phyloP scores from a whole-genome alignment of 2,797 vertebrate species.

The Sebastes jordani region DNA sequence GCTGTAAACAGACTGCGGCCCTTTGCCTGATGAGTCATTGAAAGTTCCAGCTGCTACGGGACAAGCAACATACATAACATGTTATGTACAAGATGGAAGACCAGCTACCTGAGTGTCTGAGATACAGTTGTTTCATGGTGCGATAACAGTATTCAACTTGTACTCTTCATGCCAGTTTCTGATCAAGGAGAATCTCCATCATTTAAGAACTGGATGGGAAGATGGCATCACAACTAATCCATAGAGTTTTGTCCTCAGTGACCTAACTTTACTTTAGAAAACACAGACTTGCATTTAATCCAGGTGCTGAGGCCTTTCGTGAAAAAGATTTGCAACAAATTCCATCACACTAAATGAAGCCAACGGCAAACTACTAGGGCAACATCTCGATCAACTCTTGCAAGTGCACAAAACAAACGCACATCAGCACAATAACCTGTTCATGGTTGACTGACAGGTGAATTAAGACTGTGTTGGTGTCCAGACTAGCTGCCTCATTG shows the following conservation, averaged over 20 bases:
- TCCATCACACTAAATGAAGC: neutral
- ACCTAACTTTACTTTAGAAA: neutral
- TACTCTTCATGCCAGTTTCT: neutral
- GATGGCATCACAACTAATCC: neutral
- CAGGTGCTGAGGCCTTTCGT: neutral
- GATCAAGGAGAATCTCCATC: neutral
- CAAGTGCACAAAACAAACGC: neutral
- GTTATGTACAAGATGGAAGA: neutral
- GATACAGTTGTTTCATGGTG: neutral
- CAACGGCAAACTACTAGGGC: neutral
- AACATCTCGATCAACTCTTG: neutral
- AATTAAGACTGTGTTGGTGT: slow-evolving; percentile 17
- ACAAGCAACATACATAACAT: neutral
- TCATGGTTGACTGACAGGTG: slow-evolving; percentile 7
- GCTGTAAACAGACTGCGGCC: neutral
- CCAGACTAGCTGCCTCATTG: slow-evolving; percentile 7
- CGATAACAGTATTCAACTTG: neutral
- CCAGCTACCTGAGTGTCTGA: too few relatives aligned
- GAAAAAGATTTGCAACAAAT: neutral
- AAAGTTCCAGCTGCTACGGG: neutral
- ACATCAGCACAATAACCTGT: neutral
- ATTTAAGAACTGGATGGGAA: neutral
- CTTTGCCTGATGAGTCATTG: neutral
- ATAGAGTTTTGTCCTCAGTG: neutral
- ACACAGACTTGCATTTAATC: neutral